Conservation (phyloP, 2,888 invertebrate species). For the Nudaria mundana region DNA sequence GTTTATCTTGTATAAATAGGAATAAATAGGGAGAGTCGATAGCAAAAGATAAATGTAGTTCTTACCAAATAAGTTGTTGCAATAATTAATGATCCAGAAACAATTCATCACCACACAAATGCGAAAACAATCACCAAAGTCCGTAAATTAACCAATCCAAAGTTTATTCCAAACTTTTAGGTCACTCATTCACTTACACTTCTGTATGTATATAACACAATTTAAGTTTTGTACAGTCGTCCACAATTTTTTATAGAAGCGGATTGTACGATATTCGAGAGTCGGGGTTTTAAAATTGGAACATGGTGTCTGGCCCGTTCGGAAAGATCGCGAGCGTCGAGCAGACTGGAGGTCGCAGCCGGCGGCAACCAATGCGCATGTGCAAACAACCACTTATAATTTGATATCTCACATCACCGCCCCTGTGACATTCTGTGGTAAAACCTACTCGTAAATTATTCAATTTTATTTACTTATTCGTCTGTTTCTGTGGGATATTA, state of each 20-base stretch:
- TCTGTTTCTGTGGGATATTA: slow-evolving; percentile 50
- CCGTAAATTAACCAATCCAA: slow-evolving; percentile 36
- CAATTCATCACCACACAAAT: slow-evolving; percentile 44
- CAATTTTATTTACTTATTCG: slow-evolving; percentile 71
- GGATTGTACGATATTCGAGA: slow-evolving; percentile 50
- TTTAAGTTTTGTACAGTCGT: no score
- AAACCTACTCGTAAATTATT: slow-evolving; percentile 74
- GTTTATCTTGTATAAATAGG: no score
- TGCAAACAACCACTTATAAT: slow-evolving; percentile 70
- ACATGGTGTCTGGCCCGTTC: slow-evolving; percentile 57
- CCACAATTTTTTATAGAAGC: slow-evolving; percentile 23
- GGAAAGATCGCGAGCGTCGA: slow-evolving; percentile 53
- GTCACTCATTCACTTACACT: slow-evolving; percentile 37
- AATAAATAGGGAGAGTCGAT: no score
- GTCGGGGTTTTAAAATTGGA: slow-evolving; percentile 45
- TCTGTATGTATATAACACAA: no score
- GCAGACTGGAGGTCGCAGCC: slow-evolving; percentile 63
- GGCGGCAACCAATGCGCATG: slow-evolving; percentile 56
- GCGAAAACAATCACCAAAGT: slow-evolving; percentile 32
- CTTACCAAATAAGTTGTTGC: slow-evolving; percentile 37
- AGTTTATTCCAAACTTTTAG: slow-evolving; percentile 24
- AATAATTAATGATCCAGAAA: slow-evolving; percentile 42
- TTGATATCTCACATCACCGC: slow-evolving; percentile 76
- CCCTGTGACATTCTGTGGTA: slow-evolving; percentile 72
- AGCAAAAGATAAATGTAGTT: not conserved